These are phyloP conservation scores for Phrynocephalus versicolor DNA, from an alignment of 2,113 vertebrate species.

Conservation along the genomic window DNA sequence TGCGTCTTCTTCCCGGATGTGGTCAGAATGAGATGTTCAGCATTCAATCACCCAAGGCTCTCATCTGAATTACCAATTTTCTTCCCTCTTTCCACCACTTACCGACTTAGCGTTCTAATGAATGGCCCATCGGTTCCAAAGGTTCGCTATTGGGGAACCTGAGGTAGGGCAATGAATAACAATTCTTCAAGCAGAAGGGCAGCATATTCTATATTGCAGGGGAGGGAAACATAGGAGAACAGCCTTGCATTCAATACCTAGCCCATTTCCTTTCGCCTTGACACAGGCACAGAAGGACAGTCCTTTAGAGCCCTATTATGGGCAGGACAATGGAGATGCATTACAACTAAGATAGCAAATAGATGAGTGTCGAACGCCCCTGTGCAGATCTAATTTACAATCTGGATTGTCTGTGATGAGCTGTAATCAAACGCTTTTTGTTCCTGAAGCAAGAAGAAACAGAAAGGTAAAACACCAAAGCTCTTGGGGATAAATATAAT, in stretches of 20 bases:
- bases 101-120: rapidly evolving
- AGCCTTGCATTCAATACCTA: not conserved
- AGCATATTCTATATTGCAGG: not conserved
- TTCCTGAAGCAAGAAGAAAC: not conserved
- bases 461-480: not conserved
- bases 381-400: not conserved
- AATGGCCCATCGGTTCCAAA: not conserved
- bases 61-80: rapidly evolving
- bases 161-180: not conserved
- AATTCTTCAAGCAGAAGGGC: rapidly evolving
- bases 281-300: not conserved
- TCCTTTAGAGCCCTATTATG: conserved; percentile 1
- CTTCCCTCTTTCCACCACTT: rapidly evolving
- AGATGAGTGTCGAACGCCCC: not conserved
- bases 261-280: not conserved
- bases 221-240: not conserved
- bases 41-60: not conserved
- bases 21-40: not conserved
- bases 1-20: not conserved
- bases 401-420: rapidly evolving
- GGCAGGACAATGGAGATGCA: not conserved
- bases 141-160: not conserved
- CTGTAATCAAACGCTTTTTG: not conserved
- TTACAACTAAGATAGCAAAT: not conserved
- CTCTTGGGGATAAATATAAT: not conserved